Conservation (phyloP, 2,888 invertebrate genomes). For the Salticus scenicus region DNA sequence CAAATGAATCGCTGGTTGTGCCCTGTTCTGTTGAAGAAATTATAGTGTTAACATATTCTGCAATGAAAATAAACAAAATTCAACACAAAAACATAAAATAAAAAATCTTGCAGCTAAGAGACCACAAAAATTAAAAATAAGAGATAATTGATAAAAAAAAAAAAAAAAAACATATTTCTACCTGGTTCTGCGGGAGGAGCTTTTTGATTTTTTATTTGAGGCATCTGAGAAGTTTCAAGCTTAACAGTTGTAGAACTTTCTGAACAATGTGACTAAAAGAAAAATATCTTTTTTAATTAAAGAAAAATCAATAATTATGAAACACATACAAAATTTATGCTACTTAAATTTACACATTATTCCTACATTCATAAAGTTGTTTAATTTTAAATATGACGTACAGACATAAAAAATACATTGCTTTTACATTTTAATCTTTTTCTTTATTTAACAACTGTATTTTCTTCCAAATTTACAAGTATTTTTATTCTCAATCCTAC, state of each 20-base stretch:
- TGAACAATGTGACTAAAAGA: background rate
- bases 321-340: too few relatives aligned
- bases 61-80: background rate
- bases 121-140: background rate
- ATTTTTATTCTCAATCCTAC: too few relatives aligned
- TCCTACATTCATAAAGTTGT: too few relatives aligned
- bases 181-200: constrained; percentile 21
- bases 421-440: too few relatives aligned
- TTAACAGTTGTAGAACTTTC: constrained; percentile 15
- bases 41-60: constrained; percentile 66
- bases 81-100: background rate
- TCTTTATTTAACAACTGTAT: too few relatives aligned
- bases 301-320: too few relatives aligned
- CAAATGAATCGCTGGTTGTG: constrained; percentile 85
- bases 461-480: too few relatives aligned
- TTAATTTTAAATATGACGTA: too few relatives aligned
- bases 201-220: constrained; percentile 37
- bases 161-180: too few relatives aligned
- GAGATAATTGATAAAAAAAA: background rate
- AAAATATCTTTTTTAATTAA: too few relatives aligned
- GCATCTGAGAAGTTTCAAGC: constrained; percentile 4
- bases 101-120: background rate
- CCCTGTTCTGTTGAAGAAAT: constrained; percentile 44
- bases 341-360: too few relatives aligned
- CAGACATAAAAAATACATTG: too few relatives aligned